Evolutionary conservation across 2,888 invertebrate species (phyloP), one percentile per base, ranked within the genome.

Genomic region (Trachelus stipa): DNA sequence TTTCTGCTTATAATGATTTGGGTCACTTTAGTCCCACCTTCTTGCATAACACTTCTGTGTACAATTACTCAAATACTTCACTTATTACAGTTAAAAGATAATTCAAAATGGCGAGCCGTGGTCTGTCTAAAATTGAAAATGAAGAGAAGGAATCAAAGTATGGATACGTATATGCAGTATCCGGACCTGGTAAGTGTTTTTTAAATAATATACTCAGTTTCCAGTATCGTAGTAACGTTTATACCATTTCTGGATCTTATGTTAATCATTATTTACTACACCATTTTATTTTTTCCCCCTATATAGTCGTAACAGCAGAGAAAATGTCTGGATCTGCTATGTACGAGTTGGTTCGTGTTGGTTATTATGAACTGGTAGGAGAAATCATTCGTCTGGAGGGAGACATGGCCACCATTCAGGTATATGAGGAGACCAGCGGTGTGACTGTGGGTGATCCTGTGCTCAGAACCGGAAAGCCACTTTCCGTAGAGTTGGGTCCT

Each of bases 371-470:
- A 92, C 94, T 99, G 89, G 99, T 99, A 30, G 99, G 99, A 84
- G 99, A 99, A 94, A 99, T 99, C 93, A 99, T 99, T 93, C 96
- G 99, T 93, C 94, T 99, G 83, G 99, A 99, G 93, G 99, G 99
- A 80, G 99, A 99, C 93, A 97, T 98, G 96, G 99, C 99, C 81
- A 99, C 99, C 86, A 99, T 99, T 92, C 99, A 99, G 95, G 96
- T 98, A 84, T 98, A 98, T 92, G 97, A 98, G 91, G 97, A 98
- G 92, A 98, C 97, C 85, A 99, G 99, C 76, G 99, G 99, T 87
- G 99, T 99, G 73, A 99, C 99, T 6, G 99, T 99, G 15, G 99
- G 99, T 40, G 99, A 99, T 93, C 99, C 99, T 76, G 99, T 99
- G 33, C 93, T 99, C 85, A 94, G 99, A 88, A 99, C 99, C 0